Conservation (phyloP, 1,140 invertebrate genomes). For the Pantala flavescens region DNA sequence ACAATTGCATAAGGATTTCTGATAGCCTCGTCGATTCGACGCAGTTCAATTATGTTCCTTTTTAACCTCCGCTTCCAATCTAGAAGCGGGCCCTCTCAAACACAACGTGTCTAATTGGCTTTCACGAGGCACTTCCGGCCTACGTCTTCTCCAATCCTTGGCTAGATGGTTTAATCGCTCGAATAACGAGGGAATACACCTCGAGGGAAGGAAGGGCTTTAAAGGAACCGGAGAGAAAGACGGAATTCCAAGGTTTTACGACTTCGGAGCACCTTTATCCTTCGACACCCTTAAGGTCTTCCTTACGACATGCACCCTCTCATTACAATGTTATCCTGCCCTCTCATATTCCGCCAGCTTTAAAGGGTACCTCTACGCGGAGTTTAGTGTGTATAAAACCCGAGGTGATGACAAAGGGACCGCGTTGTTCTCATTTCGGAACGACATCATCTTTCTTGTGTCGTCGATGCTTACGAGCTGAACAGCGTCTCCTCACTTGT, state of each 20-base stretch:
- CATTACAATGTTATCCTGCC: not conserved
- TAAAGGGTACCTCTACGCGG: not conserved
- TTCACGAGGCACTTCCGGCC: too few relatives aligned
- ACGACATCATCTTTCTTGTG: not conserved
- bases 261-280: constrained; percentile 3
- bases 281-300: not conserved
- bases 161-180: not conserved
- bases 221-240: not conserved
- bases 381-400: not conserved
- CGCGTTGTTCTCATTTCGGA: not conserved
- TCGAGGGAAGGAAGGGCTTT: not conserved
- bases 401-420: not conserved
- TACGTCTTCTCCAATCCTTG: not conserved
- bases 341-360: not conserved
- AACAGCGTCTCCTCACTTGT: not conserved
- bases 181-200: not conserved
- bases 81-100: too few relatives aligned
- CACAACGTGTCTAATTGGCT: too few relatives aligned
- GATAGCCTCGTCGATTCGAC: too few relatives aligned
- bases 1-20: too few relatives aligned
- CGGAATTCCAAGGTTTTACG: not conserved
- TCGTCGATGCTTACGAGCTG: too few relatives aligned
- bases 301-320: not conserved
- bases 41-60: too few relatives aligned
- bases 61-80: too few relatives aligned